A percentile compares a stretch with the other conserved stretches of the same genome.
Conservation (phyloP, 2,113 vertebrate genomes). For the Dromiciops gliroides region DNA sequence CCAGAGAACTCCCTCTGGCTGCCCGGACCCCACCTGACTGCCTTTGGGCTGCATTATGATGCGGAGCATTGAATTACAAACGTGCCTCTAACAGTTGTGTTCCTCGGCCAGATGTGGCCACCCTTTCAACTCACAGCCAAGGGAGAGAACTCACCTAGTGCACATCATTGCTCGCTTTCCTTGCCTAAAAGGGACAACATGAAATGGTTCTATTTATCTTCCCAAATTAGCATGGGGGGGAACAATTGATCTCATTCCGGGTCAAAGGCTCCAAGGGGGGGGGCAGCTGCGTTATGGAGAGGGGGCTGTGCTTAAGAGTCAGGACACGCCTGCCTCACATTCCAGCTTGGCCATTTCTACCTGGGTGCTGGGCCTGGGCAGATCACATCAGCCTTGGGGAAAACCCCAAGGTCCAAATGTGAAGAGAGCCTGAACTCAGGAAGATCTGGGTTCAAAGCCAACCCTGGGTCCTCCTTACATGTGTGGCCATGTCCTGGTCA, state of each 20-base stretch:
- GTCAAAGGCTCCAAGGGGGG: too few species aligned
- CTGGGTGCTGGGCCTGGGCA: not conserved
- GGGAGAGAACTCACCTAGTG: not conserved
- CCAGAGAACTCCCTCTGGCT: not conserved
- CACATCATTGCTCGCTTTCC: conserved; percentile 14
- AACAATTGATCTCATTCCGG: too few species aligned
- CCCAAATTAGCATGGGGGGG: too few species aligned
- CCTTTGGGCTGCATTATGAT: conserved; percentile 68
- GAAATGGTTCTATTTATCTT: too few species aligned
- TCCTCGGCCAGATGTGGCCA: conserved; percentile 60
- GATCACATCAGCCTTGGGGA: too few species aligned
- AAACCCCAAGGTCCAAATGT: not conserved
- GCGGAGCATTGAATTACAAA: conserved; percentile 64
- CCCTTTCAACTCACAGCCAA: conserved; percentile 56
- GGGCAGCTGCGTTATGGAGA: too few species aligned
- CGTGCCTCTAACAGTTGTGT: conserved; percentile 52
- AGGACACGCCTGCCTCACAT: too few species aligned
- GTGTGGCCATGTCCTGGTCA: too few species aligned
- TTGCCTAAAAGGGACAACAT: conserved; percentile 21
- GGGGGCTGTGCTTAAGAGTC: too few species aligned
- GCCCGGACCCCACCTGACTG: conserved; percentile 33
- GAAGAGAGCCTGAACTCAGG: too few species aligned
- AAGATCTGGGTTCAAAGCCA: too few species aligned
- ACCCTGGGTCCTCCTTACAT: not conserved
- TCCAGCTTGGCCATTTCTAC: too few species aligned